Percentiles rank a stretch among this genome's conserved stretches.
These are phyloP conservation scores for Panulirus ornatus DNA, from an alignment of 1,140 invertebrate genomes.

Conservation along the genomic window DNA sequence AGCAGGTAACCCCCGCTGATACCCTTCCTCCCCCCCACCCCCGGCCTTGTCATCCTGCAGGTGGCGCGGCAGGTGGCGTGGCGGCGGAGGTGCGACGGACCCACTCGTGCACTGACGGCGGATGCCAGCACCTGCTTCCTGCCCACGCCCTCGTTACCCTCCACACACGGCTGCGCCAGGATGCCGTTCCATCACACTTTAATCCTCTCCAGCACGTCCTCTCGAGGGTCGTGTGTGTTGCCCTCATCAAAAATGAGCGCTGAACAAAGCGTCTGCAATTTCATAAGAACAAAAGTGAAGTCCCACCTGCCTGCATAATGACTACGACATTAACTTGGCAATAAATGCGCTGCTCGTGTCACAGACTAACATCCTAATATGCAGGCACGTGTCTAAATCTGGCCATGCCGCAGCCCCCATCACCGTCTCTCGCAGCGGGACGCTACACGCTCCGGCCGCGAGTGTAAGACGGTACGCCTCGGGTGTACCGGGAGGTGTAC, in stretches of 20 bases:
- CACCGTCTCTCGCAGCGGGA: too few relatives aligned
- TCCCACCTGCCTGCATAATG: conserved; percentile 5
- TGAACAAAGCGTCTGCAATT: too few relatives aligned
- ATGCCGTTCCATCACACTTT: too few relatives aligned
- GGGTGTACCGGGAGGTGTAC: too few relatives aligned
- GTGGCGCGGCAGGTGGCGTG: conserved; percentile 1
- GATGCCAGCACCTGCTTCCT: conserved; percentile 8
- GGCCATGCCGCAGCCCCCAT: too few relatives aligned
- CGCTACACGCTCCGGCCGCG: too few relatives aligned
- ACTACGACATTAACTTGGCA: conserved; percentile 1
- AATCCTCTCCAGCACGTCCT: too few relatives aligned
- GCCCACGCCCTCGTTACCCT: neutral
- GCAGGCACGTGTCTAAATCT: neutral
- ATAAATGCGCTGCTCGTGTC: neutral
- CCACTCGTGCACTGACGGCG: conserved; percentile 13
- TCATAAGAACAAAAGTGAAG: neutral
- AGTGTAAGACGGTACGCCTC: too few relatives aligned
- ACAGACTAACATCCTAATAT: neutral
- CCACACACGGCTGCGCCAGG: neutral
- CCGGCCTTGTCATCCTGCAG: neutral
- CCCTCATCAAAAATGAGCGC: too few relatives aligned
- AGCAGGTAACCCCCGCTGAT: neutral
- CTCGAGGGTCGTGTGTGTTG: too few relatives aligned
- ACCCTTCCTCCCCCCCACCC: neutral
- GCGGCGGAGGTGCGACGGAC: conserved; percentile 16